phyloP scores from a whole-genome alignment of 2,113 vertebrate genomes.

The Scolopax mira region DNA sequence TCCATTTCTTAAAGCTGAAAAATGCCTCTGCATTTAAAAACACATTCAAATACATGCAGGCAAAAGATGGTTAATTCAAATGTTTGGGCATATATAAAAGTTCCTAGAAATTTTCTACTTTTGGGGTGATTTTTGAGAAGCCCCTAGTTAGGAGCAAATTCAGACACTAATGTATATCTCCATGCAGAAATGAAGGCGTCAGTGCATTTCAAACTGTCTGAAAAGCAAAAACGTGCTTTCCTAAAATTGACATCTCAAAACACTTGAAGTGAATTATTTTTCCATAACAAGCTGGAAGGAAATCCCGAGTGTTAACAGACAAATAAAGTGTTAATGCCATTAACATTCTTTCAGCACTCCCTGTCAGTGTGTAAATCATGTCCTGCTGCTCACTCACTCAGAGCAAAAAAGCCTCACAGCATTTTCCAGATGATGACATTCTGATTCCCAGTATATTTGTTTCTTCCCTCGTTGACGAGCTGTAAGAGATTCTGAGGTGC shows the following conservation, averaged over 20 bases:
- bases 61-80: neutral
- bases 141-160: neutral
- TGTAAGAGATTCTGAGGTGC: neutral
- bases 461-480: neutral
- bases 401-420: constrained; percentile 12
- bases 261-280: neutral
- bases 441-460: neutral
- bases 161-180: neutral
- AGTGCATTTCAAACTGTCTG: neutral
- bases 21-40: neutral
- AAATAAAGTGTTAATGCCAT: constrained; percentile 62
- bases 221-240: neutral
- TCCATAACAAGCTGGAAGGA: neutral
- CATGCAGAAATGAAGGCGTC: neutral
- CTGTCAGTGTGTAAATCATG: constrained; percentile 34
- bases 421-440: constrained; percentile 28
- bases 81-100: accelerated
- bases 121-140: neutral
- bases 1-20: neutral
- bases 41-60: neutral
- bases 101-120: neutral
- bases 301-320: constrained; percentile 44
- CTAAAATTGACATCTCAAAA: neutral
- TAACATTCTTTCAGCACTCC: constrained; percentile 35
- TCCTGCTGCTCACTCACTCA: constrained; percentile 47